phyloP scores from a whole-genome alignment of 2,888 invertebrate species.

The Choristoneura rosaceana region DNA sequence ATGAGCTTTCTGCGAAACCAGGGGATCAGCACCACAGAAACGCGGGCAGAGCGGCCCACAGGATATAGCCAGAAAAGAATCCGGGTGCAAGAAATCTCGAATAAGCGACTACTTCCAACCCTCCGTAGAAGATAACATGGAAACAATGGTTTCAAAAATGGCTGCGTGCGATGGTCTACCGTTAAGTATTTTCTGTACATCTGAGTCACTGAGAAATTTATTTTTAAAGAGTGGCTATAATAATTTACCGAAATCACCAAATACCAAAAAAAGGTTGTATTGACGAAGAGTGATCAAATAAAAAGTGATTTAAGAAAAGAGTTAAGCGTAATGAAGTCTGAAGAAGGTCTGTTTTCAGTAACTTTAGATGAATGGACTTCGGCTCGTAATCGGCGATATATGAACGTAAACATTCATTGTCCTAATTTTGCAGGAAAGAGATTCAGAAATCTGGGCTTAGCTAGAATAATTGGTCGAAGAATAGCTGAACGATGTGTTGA shows the following conservation, averaged over 20 bases:
- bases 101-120: too few species aligned
- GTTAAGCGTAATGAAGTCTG: conserved; percentile 25
- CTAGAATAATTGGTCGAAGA: conserved; percentile 35
- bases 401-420: conserved; percentile 35
- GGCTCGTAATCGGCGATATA: conserved; percentile 31
- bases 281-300: conserved; percentile 26
- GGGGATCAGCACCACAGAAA: too few species aligned
- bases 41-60: too few species aligned
- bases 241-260: conserved; percentile 33
- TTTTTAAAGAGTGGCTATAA: conserved; percentile 39
- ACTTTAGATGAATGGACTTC: conserved; percentile 26
- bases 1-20: too few species aligned
- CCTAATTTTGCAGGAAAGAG: conserved; percentile 8
- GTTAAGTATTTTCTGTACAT: conserved; percentile 39
- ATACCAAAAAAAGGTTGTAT: conserved; percentile 27
- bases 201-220: conserved; percentile 36
- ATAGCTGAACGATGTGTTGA: conserved; percentile 30
- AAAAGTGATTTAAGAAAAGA: conserved; percentile 32
- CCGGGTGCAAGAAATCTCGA: too few species aligned
- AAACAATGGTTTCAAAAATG: conserved; percentile 21
- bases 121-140: too few species aligned
- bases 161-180: conserved; percentile 40
- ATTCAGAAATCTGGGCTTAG: conserved; percentile 32
- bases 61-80: too few species aligned
- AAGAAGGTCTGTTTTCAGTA: conserved; percentile 28